Base-by-base conservation (phyloP, 2,888 invertebrate genomes). In the Spicauda simplicius region DNA sequence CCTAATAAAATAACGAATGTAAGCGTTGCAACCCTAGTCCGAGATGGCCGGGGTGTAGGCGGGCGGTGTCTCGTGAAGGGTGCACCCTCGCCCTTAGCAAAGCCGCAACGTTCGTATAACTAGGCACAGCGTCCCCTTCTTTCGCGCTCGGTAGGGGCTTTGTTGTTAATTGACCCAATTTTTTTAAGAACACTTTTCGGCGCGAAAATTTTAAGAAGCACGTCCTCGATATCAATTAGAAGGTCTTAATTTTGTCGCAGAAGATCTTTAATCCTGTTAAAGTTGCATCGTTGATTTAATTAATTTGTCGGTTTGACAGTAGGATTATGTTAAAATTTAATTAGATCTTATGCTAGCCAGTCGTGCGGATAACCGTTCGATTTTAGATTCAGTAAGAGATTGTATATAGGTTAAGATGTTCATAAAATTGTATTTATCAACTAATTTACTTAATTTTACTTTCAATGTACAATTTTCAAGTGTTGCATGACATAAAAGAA, bases 121-220 rank as follows among this genome's bases (percentile, higher is more conserved):
- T 80, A 83, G 77, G 69, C 78, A 77, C 74, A 73, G 74, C 66
- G 72, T 80, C 80, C 87, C 84, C 83, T 82, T 75, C 60, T 76
- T 77, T 79, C 78, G 77, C 80, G 80, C 81, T 84, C 81, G 76
- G 75, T 75, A 76, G 66, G 74, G 75, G 80, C 83, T 85, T 83
- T 83, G 78, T 83, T 79, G 72, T 80, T 88, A 90, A 91, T 90
- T 91, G 88, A 91, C 89, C 90, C 79, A 90, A 88, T 90, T 91
- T 84, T 37, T 82, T 80, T 73, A 75, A 79, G 73, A 80, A 73
- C 69, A 61, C 71, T 77, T 80, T 80, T 81, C 77, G 71, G 69
- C 72, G 61, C 71, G 69, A 76, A 80, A 77, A 79, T 79, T n/a
- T 71, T 64, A 73, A 72, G 41, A 61, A 71, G 70, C 70, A 71